Conservation (phyloP, 2,888 invertebrate species). For the Trypoxylon attenuatum region DNA sequence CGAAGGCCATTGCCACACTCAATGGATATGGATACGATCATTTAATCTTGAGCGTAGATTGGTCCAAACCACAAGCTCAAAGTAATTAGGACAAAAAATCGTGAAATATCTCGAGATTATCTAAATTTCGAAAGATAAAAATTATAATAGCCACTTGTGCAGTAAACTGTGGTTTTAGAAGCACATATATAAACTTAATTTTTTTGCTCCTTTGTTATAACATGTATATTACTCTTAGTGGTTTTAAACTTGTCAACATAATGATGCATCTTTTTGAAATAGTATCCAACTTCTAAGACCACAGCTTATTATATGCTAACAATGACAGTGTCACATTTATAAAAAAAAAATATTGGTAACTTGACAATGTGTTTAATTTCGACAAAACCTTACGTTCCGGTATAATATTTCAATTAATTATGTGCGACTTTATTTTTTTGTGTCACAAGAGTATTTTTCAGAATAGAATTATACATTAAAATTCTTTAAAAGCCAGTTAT, state of each 20-base stretch:
- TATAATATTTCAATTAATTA: background rate
- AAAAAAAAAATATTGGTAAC: background rate
- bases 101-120: background rate
- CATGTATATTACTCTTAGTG: too few relatives aligned
- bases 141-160: background rate
- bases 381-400: too few relatives aligned
- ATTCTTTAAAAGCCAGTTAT: too few relatives aligned
- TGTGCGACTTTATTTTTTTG: background rate
- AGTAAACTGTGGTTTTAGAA: constrained; percentile 8
- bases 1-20: constrained; percentile 90
- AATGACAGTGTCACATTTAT: background rate
- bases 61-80: constrained; percentile 89
- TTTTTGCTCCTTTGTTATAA: too few relatives aligned
- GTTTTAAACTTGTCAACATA: too few relatives aligned
- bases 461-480: too few relatives aligned
- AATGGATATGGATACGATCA: constrained; percentile 98
- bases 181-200: background rate
- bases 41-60: constrained; percentile 98
- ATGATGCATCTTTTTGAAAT: too few relatives aligned
- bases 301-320: background rate
- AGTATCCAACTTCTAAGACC: background rate
- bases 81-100: constrained; percentile 56
- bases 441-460: too few relatives aligned
- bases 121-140: background rate
- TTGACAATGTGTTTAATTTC: constrained; percentile 1